A percentile compares a stretch with the other conserved stretches of the same genome.
These are phyloP conservation scores for Actinemys pallida DNA, from an alignment of 2,113 vertebrate genomes.

Conservation along the genomic window DNA sequence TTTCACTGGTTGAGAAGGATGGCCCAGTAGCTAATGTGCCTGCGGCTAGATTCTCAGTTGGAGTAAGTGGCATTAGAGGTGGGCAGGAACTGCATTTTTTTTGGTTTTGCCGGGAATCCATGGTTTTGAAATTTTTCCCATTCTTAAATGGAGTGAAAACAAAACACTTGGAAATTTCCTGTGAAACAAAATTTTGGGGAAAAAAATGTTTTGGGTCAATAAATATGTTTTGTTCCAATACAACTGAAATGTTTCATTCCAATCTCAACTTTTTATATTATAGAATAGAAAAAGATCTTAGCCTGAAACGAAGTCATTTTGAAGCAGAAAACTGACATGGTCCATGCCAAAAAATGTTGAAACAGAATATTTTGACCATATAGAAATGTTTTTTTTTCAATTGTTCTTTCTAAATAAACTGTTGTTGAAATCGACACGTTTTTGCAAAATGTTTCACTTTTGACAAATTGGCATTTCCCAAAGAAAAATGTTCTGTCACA, in stretches of 20 bases:
- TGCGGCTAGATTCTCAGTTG: neutral
- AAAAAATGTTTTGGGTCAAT: neutral
- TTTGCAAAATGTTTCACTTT: neutral
- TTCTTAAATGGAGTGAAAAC: neutral
- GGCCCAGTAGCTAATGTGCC: neutral
- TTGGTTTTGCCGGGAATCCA: neutral
- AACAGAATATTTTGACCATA: neutral
- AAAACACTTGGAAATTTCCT: neutral
- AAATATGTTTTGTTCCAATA: neutral
- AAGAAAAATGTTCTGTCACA: neutral
- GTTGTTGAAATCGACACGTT: neutral
- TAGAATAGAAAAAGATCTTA: neutral
- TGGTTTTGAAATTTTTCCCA: neutral
- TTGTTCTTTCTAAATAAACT: neutral
- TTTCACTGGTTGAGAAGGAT: neutral
- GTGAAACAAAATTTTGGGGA: neutral
- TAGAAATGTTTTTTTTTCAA: neutral
- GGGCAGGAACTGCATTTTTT: neutral
- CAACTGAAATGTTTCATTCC: neutral
- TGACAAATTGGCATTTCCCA: neutral
- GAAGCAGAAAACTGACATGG: neutral
- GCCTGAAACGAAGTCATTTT: neutral
- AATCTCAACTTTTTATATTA: neutral
- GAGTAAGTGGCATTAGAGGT: neutral
- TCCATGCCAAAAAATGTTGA: neutral